These are phyloP conservation scores for Poeciliopsis turrubarensis DNA, from an alignment of 2,113 vertebrate genomes.

Conservation along the genomic window DNA sequence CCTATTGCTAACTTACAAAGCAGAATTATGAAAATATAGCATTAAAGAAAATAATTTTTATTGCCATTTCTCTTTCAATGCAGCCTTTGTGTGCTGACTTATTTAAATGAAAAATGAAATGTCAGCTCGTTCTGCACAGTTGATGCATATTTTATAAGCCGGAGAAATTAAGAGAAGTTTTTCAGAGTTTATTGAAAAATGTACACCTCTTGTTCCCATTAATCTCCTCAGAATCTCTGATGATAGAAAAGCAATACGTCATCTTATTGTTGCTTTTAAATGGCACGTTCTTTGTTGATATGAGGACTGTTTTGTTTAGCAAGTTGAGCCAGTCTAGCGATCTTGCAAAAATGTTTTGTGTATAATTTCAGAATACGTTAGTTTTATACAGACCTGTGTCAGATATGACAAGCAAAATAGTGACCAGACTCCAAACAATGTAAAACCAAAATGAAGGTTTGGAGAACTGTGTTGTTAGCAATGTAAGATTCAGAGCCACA, in stretches of 20 bases:
- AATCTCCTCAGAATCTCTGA: background rate
- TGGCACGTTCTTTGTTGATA: background rate
- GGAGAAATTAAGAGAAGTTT: slow-evolving; percentile 12
- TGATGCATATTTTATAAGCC: slow-evolving; percentile 21
- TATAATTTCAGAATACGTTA: background rate
- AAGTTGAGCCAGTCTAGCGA: background rate
- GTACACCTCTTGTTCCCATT: background rate
- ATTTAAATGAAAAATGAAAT: slow-evolving; percentile 8
- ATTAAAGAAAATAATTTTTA: background rate
- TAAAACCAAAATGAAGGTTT: background rate
- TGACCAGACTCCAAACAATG: background rate
- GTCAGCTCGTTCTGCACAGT: background rate
- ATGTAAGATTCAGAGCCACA: background rate
- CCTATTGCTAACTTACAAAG: background rate
- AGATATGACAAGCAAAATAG: background rate
- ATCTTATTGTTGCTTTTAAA: background rate
- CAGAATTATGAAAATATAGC: background rate
- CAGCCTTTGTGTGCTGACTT: background rate
- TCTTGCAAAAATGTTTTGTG: background rate
- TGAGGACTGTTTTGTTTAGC: slow-evolving; percentile 5
- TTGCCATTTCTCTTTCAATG: background rate
- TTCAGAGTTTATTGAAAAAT: slow-evolving; percentile 3
- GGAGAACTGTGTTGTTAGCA: background rate
- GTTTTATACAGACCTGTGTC: background rate
- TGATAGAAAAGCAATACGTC: background rate